Base-by-base conservation (phyloP, 2,113 vertebrate genomes). In the Nannospalax galili region DNA sequence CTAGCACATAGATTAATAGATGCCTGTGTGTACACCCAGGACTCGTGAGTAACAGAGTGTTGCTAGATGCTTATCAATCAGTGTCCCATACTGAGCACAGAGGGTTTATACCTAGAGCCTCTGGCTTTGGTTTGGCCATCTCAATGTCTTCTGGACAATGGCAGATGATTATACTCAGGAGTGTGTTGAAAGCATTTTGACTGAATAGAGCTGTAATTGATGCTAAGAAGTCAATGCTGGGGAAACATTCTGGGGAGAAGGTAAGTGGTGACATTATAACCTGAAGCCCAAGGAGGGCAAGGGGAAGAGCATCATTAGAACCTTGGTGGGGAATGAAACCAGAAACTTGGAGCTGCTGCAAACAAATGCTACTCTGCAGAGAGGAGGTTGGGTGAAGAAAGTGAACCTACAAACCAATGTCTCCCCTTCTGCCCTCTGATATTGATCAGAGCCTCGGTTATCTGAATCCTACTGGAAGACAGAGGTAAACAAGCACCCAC, bases 21-120 rank as follows among this genome's bases (percentile, higher is more conserved):
- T 9, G 19, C 6, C 9, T 2, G 8, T 65, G 20, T 24, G 8
- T 58, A 16, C 65, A 3, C 26, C 20, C 40, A 52, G 19, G 42
- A 24, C 24, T 15, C 12, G 4, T 60, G n/a, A 40, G 64, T 56
- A 91, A 24, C 19, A 86, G 17, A 42, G 26, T 8, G 8, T 1
- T 9, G 30, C 11, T 32, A 62, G 72, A 69, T 19, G 3, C 1
- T 40, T 20, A 20, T 4, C 69, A 73, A 10, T 15, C n/a, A 16
- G 1, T 22, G 37, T 30, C 28, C 19, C 16, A 5, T 16, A 22
- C 35, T 30, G 24, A 48, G 8, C 0, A 35, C 3, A 22, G 32
- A n/a, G 1, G 0, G 4, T 15, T 52, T 9, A 32, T 0, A 30
- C 0, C 3, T 37, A 1, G 3, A 52, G 60, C 1, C 19, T 37